Base-by-base conservation (phyloP, 2,888 invertebrate species). In the Cabera pusaria region DNA sequence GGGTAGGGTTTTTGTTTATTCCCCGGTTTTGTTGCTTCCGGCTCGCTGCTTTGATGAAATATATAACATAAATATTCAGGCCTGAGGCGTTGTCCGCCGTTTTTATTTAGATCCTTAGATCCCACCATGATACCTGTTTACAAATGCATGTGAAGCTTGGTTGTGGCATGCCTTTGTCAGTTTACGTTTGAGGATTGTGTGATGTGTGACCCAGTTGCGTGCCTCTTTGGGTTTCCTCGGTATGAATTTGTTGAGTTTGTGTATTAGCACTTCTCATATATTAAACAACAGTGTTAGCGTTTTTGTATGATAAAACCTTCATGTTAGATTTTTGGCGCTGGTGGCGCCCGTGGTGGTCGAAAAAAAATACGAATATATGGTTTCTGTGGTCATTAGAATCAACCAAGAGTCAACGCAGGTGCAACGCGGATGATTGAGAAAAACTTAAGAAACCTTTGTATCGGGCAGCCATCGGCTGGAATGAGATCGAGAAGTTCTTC, bases 1-100 rank as follows among this genome's bases (percentile, higher is more conserved):
- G 41, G 35, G 41, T 36, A 35, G 35, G 31, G 35, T 81, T 84
- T 84, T 79, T 80, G 79, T 78, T 78, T 72, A 75, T 77, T 76
- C 82, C 75, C 57, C 47, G 69, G 66, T 72, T 59, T 54, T 56
- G 56, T 52, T 60, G 57, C 60, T 63, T 70, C 66, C 64, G 63
- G 61, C 59, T 59, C 59, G 62, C 58, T 60, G 51, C 53, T 65
- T 69, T 72, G 72, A 70, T 72, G 70, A 68, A 72, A 75, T 49
- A 49, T 49, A 49, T 32, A 38, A 45, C 44, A 49, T 53, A 52
- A 52, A 56, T 52, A 50, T 53, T 46, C 46, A 44, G 29, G 27
- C 37, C 44, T 22, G 43, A 44, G 45, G 58, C 44, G 57, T 56
- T 64, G 63, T 65, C 54, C 56, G 47, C 56, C 55, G 56, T 58